Conservation (phyloP, 2,888 invertebrate species). For the Nebria salina region DNA sequence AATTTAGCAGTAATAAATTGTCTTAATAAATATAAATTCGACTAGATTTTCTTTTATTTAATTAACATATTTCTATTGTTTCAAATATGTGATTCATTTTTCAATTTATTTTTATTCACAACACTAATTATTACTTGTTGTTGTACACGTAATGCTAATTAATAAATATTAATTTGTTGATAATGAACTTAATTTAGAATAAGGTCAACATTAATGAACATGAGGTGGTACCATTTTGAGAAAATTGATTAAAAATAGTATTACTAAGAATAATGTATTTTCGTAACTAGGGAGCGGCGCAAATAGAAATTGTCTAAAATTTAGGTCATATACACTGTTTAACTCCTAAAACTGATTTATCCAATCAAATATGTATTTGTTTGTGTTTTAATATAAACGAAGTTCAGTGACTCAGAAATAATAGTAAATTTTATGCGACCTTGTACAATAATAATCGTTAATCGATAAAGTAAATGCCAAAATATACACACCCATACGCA, state of each 20-base stretch:
- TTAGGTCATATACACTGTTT: too few species aligned
- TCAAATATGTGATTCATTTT: too few species aligned
- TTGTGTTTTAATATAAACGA: background rate
- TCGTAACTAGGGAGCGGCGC: background rate
- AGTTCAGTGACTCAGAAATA: background rate
- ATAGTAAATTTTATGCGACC: background rate
- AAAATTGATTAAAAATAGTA: background rate
- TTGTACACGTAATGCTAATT: background rate
- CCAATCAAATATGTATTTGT: too few species aligned
- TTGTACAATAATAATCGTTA: background rate
- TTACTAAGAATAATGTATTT: background rate
- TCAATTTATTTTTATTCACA: too few species aligned
- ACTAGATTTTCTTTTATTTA: too few species aligned
- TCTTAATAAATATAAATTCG: too few species aligned
- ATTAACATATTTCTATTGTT: too few species aligned
- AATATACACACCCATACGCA: background rate
- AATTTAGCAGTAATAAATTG: too few species aligned
- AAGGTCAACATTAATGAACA: background rate
- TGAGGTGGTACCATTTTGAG: background rate
- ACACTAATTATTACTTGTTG: too few species aligned
- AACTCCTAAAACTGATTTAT: too few species aligned
- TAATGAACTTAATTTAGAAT: constrained; percentile 44
- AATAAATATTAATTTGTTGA: constrained; percentile 8
- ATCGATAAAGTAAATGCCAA: background rate
- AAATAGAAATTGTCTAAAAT: background rate